Evolutionary conservation across 2,888 invertebrate genomes (phyloP).

Genomic region (Strigamia maritima): DNA sequence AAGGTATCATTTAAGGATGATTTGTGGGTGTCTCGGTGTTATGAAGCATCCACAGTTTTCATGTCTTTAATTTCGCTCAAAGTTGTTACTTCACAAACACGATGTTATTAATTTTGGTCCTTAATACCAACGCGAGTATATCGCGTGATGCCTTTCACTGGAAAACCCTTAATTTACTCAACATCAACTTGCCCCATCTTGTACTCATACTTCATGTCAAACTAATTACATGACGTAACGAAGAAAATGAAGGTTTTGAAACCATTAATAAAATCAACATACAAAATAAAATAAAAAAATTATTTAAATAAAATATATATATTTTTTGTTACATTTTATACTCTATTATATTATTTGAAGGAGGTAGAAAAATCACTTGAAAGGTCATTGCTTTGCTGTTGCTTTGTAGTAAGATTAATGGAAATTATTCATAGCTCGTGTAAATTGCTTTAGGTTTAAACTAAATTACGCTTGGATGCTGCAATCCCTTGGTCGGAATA

Average conservation of each 20-base stretch:
- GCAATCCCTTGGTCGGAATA: background rate
- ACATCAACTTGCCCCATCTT: too few relatives aligned
- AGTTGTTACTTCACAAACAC: background rate
- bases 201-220: too few relatives aligned
- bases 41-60: background rate
- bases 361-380: background rate
- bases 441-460: constrained; percentile 6
- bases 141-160: background rate
- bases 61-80: background rate
- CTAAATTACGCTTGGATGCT: background rate
- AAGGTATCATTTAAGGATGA: too few relatives aligned
- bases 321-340: background rate
- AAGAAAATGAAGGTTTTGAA: background rate
- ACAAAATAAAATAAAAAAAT: background rate
- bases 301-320: too few relatives aligned
- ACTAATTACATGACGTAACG: background rate
- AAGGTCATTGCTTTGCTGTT: background rate
- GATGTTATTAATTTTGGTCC: background rate
- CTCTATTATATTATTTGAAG: too few relatives aligned
- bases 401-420: background rate
- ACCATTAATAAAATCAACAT: background rate
- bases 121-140: background rate
- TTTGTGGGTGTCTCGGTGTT: background rate
- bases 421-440: constrained; percentile 1
- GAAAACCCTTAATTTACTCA: too few relatives aligned